Base-by-base conservation (phyloP, 2,113 vertebrate genomes). In the Peromyscus polionotus region DNA sequence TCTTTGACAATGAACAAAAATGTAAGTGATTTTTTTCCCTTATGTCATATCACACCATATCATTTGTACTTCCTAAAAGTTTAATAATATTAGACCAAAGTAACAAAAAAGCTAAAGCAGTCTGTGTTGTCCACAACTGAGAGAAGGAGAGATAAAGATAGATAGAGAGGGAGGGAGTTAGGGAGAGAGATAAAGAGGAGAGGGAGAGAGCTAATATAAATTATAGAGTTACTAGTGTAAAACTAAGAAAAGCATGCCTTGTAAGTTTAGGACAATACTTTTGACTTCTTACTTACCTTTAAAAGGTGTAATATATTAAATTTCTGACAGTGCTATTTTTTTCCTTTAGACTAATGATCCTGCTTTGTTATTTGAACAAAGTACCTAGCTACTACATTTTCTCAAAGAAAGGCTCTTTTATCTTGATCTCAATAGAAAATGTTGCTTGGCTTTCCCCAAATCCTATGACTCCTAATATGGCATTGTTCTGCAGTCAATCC, bases 291-390 rank as follows among this genome's bases (percentile, higher is more conserved):
- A 86, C 84, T 97, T 98, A 94, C 65, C 68, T 96, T 95, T 97
- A 97, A 97, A 96, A 96, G n/a, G 68, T 63, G 7, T 95, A 97
- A 94, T 96, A 97, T 93, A 76, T 95, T 95, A 95, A 97, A 97
- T 97, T 97, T 97, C 92, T 97, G 95, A 91, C 73, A 90, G 92
- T 93, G 88, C 59, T 91, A 45, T 91, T 97, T 98, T 97, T 97
- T 95, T 97, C 92, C 96, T 96, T 95, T 93, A 94, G 86, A 91
- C 95, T 97, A 96, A 97, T 96, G 96, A 97, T 95, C 39, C 65
- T 83, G 72, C 96, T 97, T 97, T 97, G 92, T 97, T 97, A 98
- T 91, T 97, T 97, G 97, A 95, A 90, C 95, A 97, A 97, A 96
- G 94, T 70, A 94, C 89, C 95, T 97, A 97, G 96, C 96, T 95